Conservation (phyloP, 2,888 invertebrate species). For the Pandemis cinnamomeana region DNA sequence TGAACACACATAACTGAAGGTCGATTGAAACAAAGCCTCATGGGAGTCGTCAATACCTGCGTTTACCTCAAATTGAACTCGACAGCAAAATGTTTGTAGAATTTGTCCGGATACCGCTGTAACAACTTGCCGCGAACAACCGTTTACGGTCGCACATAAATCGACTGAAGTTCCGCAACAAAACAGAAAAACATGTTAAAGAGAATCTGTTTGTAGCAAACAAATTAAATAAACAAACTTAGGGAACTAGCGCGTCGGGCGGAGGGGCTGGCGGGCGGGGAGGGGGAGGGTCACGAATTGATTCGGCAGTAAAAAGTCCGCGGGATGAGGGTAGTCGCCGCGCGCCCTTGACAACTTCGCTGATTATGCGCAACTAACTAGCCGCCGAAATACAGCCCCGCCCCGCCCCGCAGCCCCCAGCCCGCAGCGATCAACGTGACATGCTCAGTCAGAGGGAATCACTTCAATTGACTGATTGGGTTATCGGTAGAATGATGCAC, state of each 20-base stretch:
- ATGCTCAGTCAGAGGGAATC: not conserved
- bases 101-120: not conserved
- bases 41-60: too few species aligned
- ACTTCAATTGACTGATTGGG: not conserved
- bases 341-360: constrained; percentile 11
- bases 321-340: not conserved
- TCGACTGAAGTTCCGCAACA: not conserved
- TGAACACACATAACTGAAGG: too few species aligned
- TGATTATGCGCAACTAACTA: constrained; percentile 11
- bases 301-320: not conserved
- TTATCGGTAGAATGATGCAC: not conserved
- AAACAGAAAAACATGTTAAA: constrained; percentile 22
- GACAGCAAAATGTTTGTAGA: not conserved
- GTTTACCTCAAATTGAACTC: not conserved
- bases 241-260: not conserved
- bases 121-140: constrained; percentile 6
- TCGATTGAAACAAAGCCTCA: too few species aligned
- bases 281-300: not conserved
- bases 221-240: constrained; percentile 22
- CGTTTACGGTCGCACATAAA: constrained; percentile 17
- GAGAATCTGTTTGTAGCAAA: constrained; percentile 20
- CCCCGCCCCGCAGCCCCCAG: too few species aligned
- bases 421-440: not conserved
- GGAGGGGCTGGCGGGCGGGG: not conserved
- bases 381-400: not conserved